Conservation (phyloP, 2,888 invertebrate genomes). For the Trilocha varians region DNA sequence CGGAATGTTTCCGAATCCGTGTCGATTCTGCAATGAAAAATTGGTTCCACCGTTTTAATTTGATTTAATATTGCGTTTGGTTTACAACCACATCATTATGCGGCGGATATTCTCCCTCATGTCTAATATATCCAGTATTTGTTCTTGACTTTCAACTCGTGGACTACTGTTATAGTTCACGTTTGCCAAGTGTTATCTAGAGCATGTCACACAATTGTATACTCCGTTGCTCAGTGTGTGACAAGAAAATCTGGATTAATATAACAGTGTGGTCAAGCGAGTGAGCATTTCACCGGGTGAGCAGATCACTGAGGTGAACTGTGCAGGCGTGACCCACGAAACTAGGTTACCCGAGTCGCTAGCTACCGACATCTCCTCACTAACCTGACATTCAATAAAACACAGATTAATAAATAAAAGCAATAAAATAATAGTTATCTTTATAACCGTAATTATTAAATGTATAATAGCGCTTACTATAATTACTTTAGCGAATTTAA, state of each 20-base stretch:
- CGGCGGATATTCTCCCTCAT: too few species aligned
- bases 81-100: too few species aligned
- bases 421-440: too few species aligned
- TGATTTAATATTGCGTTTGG: too few species aligned
- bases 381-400: neutral
- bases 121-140: too few species aligned
- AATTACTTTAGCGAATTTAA: too few species aligned
- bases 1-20: too few species aligned
- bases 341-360: conserved; percentile 31
- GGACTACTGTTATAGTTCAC: neutral
- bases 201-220: neutral
- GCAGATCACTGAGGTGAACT: conserved; percentile 22
- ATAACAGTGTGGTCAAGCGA: conserved; percentile 23
- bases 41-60: too few species aligned
- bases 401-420: too few species aligned
- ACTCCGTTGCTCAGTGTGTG: neutral
- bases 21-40: too few species aligned
- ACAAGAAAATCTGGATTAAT: conserved; percentile 7
- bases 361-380: neutral
- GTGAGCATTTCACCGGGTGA: conserved; percentile 29
- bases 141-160: neutral
- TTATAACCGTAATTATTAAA: too few species aligned
- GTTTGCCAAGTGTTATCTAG: neutral
- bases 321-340: conserved; percentile 30
- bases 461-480: too few species aligned